phyloP scores from a whole-genome alignment of 1,140 invertebrate species.

The Drosophila lacertosa region DNA sequence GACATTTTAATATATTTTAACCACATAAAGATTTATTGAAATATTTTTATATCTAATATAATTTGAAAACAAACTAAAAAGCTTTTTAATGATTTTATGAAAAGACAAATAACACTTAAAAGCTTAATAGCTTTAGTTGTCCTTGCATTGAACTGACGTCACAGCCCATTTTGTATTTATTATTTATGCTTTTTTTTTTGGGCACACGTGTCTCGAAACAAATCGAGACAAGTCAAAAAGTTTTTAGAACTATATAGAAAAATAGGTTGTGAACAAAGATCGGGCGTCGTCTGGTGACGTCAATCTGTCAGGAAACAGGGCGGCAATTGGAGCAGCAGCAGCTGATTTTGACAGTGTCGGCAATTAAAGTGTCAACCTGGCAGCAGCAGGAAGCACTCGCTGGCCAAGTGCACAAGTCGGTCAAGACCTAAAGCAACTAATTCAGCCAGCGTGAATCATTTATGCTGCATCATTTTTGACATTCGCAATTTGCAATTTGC shows the following conservation, averaged over 20 bases:
- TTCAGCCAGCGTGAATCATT: conserved; percentile 50
- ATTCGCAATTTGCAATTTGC: conserved; percentile 39
- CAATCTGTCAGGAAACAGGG: conserved; percentile 55
- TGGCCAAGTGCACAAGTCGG: conserved; percentile 4
- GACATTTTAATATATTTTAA: no score
- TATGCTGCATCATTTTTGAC: conserved; percentile 2
- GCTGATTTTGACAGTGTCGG: conserved; percentile 67
- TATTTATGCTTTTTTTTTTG: conserved; percentile 5
- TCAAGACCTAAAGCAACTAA: conserved; percentile 32
- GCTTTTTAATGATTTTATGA: no score
- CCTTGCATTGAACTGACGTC: conserved; percentile 38
- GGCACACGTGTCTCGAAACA: conserved; percentile 29
- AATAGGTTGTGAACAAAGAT: conserved; percentile 50
- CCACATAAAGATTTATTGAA: no score
- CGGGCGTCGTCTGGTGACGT: background rate
- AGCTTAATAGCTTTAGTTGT: conserved; percentile 18
- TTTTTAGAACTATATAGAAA: conserved; percentile 8
- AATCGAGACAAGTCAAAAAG: conserved; percentile 21
- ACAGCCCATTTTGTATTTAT: conserved; percentile 3
- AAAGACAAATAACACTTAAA: background rate
- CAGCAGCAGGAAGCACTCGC: conserved; percentile 27
- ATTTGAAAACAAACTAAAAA: no score
- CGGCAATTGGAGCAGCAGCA: conserved; percentile 51
- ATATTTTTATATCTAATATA: no score
- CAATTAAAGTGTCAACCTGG: conserved; percentile 63